Percentiles rank a stretch among this genome's conserved stretches.
Conservation (phyloP, 2,888 invertebrate genomes). For the Patella pellucida region DNA sequence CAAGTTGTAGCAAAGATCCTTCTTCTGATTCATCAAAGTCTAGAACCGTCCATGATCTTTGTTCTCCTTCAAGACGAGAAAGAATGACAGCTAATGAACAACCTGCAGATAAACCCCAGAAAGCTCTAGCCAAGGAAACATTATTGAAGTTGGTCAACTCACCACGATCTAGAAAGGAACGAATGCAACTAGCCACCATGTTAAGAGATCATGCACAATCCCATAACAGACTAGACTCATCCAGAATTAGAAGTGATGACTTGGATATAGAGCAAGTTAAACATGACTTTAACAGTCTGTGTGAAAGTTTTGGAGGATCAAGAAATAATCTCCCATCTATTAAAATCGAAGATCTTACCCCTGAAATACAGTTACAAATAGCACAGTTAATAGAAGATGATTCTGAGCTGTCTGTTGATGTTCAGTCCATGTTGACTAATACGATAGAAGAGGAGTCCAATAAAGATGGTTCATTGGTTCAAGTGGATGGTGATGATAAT, state of each 20-base stretch:
- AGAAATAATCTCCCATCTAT: constrained; percentile 29
- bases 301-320: constrained; percentile 25
- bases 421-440: neutral
- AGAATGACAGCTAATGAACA: neutral
- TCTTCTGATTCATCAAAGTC: neutral
- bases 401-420: neutral
- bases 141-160: constrained; percentile 60
- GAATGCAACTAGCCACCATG: constrained; percentile 51
- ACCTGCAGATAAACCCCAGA: constrained; percentile 7
- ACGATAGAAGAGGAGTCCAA: no score
- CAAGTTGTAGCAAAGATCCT: neutral
- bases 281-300: constrained; percentile 22
- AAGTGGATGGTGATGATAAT: no score
- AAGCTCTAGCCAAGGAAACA: constrained; percentile 33
- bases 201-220: constrained; percentile 48
- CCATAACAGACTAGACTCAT: constrained; percentile 43
- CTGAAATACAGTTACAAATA: constrained; percentile 52
- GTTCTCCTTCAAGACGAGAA: neutral
- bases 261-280: constrained; percentile 31
- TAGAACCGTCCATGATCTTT: neutral
- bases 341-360: constrained; percentile 48
- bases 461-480: no score
- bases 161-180: constrained; percentile 57
- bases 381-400: constrained; percentile 56
- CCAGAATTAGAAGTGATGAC: constrained; percentile 40